Evolutionary conservation across 2,888 invertebrate species (phyloP).

Genomic region (Flabesymbios commensalis): DNA sequence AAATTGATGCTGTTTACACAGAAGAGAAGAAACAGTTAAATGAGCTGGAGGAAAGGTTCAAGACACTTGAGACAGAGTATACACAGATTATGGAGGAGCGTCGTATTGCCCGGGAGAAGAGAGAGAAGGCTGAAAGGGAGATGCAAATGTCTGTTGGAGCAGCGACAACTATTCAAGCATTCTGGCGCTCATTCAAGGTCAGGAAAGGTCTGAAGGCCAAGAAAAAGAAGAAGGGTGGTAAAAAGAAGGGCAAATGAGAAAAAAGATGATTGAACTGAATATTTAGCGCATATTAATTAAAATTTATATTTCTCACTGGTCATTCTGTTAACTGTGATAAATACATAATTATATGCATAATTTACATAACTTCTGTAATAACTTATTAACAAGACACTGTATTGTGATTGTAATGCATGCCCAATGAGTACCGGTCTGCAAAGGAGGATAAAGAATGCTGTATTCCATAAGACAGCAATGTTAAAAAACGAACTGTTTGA

Average conservation of each 20-base stretch:
- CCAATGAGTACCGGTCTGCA: no score
- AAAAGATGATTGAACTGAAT: not conserved
- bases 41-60: conserved; percentile 60
- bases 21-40: conserved; percentile 61
- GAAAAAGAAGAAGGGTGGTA: conserved; percentile 51
- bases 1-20: conserved; percentile 58
- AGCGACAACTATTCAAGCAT: conserved; percentile 60
- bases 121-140: conserved; percentile 57
- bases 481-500: no score
- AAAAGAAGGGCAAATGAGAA: conserved; percentile 15
- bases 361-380: no score
- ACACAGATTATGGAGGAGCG: conserved; percentile 58
- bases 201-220: conserved; percentile 58
- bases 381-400: no score
- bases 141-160: conserved; percentile 55
- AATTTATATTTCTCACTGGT: no score
- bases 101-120: conserved; percentile 52
- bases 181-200: conserved; percentile 62
- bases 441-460: no score
- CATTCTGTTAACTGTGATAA: no score
- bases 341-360: no score
- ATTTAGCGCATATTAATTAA: no score
- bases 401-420: no score
- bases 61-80: conserved; percentile 58
- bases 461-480: no score